These are phyloP conservation scores for Okamejei kenojei DNA, from an alignment of 2,797 vertebrate genomes.

Conservation along the genomic window DNA sequence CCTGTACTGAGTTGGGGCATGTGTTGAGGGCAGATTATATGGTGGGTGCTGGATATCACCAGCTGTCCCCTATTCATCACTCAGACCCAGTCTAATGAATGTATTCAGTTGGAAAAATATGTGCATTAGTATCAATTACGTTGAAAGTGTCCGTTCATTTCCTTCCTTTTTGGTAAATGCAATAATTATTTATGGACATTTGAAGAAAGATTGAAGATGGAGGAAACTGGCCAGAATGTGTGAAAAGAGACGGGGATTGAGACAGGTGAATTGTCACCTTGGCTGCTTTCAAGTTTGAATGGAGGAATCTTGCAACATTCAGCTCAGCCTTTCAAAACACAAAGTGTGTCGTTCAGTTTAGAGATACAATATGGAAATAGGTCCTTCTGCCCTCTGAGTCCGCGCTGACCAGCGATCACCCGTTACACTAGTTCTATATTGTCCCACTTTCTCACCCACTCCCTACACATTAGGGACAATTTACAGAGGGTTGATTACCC, in stretches of 20 bases:
- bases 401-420: no score
- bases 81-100: not conserved
- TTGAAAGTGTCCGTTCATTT: not conserved
- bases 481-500: no score
- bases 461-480: no score
- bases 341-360: no score
- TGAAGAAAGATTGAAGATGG: not conserved
- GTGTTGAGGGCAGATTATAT: not conserved
- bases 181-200: not conserved
- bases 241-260: no score
- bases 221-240: not conserved
- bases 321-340: not conserved
- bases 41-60: not conserved
- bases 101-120: not conserved
- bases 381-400: no score
- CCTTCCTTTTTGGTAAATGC: constrained; percentile 16
- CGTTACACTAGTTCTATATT: no score
- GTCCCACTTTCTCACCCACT: no score
- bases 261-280: not conserved
- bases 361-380: no score
- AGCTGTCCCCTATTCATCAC: not conserved
- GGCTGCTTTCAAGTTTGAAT: not conserved
- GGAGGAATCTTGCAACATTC: not conserved
- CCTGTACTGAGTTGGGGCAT: no score
- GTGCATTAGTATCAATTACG: not conserved